These are phyloP conservation scores for Darwinula stevensoni DNA, from an alignment of 2,888 invertebrate species.

Conservation along the genomic window DNA sequence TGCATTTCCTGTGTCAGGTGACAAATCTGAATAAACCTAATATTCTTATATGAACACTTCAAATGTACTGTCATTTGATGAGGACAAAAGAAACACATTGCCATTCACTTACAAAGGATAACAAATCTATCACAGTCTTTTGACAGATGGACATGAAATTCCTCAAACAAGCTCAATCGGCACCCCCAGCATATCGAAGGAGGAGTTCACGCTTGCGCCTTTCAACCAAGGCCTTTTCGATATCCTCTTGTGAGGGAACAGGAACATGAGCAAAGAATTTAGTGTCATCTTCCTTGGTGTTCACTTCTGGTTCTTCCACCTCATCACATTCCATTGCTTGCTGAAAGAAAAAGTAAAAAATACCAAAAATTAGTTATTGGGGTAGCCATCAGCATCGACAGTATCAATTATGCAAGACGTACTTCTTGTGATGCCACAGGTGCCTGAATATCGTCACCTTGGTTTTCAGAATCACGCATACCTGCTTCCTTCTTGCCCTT, in stretches of 20 bases:
- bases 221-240: slow-evolving; percentile 63
- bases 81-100: too few species aligned
- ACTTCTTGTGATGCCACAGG: background rate
- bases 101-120: too few species aligned
- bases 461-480: too few species aligned
- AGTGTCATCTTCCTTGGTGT: slow-evolving; percentile 17
- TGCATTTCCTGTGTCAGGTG: too few species aligned
- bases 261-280: slow-evolving; percentile 56
- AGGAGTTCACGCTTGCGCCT: slow-evolving; percentile 75
- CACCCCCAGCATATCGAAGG: slow-evolving; percentile 34
- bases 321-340: too few species aligned
- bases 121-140: too few species aligned
- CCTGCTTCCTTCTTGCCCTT: slow-evolving; percentile 18
- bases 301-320: slow-evolving; percentile 13
- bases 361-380: background rate
- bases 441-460: too few species aligned
- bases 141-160: too few species aligned
- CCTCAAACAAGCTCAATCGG: too few species aligned
- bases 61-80: too few species aligned
- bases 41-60: too few species aligned
- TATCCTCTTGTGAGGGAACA: slow-evolving; percentile 76
- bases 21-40: too few species aligned
- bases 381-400: background rate
- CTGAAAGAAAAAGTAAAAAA: slow-evolving; percentile 7
- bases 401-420: background rate